Conservation (phyloP, 2,797 vertebrate species). For the Phoxinus dragarum region DNA sequence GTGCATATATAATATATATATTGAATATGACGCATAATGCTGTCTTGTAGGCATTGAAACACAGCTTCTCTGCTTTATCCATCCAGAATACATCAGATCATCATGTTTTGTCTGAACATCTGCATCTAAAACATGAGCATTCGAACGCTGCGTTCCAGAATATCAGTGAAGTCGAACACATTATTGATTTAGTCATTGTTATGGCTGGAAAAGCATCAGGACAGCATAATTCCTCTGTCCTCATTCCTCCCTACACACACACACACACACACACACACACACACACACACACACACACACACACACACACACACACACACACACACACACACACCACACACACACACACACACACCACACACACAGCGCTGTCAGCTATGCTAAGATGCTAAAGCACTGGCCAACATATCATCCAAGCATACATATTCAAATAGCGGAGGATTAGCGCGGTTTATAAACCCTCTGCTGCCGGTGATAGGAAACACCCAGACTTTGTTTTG, state of each 20-base stretch:
- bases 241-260: not conserved
- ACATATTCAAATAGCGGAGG: constrained; percentile 65
- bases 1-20: too few species aligned
- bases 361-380: not conserved
- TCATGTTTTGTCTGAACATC: not conserved
- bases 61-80: not conserved
- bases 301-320: not conserved
- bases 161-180: not conserved
- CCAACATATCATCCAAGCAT: constrained; percentile 60
- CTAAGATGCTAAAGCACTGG: constrained; percentile 20
- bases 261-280: not conserved
- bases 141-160: not conserved
- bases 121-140: not conserved
- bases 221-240: constrained; percentile 13
- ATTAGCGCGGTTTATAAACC: constrained; percentile 66
- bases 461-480: constrained; percentile 72
- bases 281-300: not conserved
- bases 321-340: not conserved
- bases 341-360: not conserved
- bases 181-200: constrained; percentile 17
- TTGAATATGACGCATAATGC: too few species aligned
- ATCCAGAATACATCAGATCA: not conserved
- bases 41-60: not conserved
- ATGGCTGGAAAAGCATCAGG: constrained; percentile 9
- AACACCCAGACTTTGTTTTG: constrained; percentile 74